These are phyloP conservation scores for Eristalinus sepulchralis DNA, from an alignment of 2,888 invertebrate species.

Conservation along the genomic window DNA sequence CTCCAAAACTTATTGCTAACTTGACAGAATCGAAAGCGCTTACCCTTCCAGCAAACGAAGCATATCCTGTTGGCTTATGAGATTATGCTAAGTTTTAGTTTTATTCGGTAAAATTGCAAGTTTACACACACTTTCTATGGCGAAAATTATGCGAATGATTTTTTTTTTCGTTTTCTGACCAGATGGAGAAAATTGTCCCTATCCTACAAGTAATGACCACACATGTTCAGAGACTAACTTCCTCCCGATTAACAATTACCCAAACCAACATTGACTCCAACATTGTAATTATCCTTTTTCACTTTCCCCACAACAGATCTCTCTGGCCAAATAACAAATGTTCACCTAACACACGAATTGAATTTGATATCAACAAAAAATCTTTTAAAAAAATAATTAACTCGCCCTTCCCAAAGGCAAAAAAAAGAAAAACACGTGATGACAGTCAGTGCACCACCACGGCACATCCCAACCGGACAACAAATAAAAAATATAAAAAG, in stretches of 20 bases:
- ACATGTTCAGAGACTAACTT: not conserved
- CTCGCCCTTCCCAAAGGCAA: conserved; percentile 28
- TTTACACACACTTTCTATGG: too few species aligned
- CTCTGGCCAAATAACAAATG: conserved; percentile 39
- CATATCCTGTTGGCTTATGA: too few species aligned
- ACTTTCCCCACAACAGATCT: not conserved
- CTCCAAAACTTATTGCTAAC: too few species aligned
- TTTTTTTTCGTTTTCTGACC: too few species aligned
- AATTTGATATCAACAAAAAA: conserved; percentile 1
- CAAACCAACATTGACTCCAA: conserved; percentile 47
- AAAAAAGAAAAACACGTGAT: conserved; percentile 27
- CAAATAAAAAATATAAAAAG: conserved; percentile 61
- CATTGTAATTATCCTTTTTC: conserved; percentile 40
- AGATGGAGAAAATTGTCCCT: not conserved
- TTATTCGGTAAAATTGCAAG: too few species aligned
- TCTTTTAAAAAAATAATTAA: conserved; percentile 34
- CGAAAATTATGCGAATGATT: too few species aligned
- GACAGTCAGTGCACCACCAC: conserved; percentile 61
- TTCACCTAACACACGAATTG: conserved; percentile 22
- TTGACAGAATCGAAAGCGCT: too few species aligned
- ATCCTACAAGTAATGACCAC: not conserved
- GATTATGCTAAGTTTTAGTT: too few species aligned
- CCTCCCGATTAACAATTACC: conserved; percentile 2
- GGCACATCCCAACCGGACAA: not conserved
- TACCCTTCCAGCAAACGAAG: too few species aligned